A percentile compares a stretch with the other conserved stretches of the same genome.
Conservation (phyloP, 2,113 vertebrate species). For the Heterocephalus glaber region DNA sequence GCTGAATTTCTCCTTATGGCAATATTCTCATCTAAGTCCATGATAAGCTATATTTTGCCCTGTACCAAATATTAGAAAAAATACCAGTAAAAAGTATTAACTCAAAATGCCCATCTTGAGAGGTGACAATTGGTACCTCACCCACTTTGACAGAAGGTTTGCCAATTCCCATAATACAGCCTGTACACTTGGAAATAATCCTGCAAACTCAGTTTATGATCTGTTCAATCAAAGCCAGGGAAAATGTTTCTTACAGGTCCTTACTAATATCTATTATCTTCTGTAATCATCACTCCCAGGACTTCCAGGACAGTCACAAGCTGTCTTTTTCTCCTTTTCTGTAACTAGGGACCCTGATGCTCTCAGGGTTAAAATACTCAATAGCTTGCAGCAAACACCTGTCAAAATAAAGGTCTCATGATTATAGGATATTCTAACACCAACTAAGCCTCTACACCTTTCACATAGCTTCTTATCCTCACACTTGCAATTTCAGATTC, state of each 20-base stretch:
- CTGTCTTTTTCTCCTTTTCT: slow-evolving; percentile 47
- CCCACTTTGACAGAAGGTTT: slow-evolving; percentile 26
- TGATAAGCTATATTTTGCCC: neutral
- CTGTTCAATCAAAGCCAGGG: slow-evolving; percentile 60
- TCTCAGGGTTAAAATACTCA: slow-evolving; percentile 40
- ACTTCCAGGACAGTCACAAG: neutral
- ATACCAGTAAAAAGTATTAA: neutral
- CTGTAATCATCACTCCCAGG: slow-evolving; percentile 53
- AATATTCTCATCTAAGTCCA: neutral
- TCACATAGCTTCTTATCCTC: neutral
- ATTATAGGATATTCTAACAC: neutral
- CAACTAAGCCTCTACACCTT: neutral
- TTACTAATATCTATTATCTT: slow-evolving; percentile 59
- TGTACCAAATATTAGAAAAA: neutral
- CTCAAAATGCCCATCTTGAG: slow-evolving; percentile 28
- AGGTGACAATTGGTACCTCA: slow-evolving; percentile 55
- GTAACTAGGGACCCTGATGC: slow-evolving; percentile 46
- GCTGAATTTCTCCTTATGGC: neutral
- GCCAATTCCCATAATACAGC: slow-evolving; percentile 58
- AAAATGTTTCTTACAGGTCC: slow-evolving; percentile 54
- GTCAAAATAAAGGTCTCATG: slow-evolving; percentile 48
- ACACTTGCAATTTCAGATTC: neutral
- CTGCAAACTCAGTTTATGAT: slow-evolving; percentile 53
- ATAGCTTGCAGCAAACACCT: slow-evolving; percentile 57
- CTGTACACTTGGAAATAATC: slow-evolving; percentile 62